phyloP scores from a whole-genome alignment of 2,113 vertebrate genomes.

The Nesogale talazaci region DNA sequence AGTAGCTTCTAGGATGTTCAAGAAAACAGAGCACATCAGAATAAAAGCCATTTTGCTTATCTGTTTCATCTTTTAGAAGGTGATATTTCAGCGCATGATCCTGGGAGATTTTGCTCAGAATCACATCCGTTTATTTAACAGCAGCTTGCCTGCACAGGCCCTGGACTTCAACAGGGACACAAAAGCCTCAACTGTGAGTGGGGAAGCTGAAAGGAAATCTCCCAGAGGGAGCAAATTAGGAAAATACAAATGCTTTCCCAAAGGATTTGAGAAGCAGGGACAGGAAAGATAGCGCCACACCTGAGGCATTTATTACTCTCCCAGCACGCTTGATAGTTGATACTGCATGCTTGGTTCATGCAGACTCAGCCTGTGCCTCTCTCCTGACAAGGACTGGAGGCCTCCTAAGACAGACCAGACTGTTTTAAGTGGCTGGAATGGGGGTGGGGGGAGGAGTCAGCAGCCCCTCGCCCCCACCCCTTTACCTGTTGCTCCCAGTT shows the following conservation, averaged over 20 bases:
- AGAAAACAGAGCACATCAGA: conserved; percentile 64
- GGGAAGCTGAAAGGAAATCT: conserved; percentile 8
- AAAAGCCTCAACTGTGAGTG: conserved; percentile 44
- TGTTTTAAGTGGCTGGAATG: not conserved
- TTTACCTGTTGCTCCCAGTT: not conserved
- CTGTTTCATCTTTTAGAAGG: conserved; percentile 75
- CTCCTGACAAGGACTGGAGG: not conserved
- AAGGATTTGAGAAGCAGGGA: conserved; percentile 38
- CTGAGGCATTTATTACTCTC: not conserved
- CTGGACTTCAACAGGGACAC: conserved; percentile 69
- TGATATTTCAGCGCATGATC: conserved; percentile 69
- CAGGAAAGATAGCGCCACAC: not conserved
- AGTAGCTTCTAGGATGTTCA: conserved; percentile 62
- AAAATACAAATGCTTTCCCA: conserved; percentile 51
- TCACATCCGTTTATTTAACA: conserved; percentile 44
- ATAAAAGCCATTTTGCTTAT: conserved; percentile 76
- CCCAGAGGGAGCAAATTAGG: conserved; percentile 43
- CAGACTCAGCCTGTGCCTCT: conserved; percentile 1
- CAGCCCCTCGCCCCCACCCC: not conserved
- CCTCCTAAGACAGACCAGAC: not conserved
- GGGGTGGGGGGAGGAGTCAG: not conserved
- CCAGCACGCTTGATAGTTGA: not conserved
- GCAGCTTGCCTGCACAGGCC: conserved; percentile 14
- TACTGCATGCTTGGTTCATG: too few species aligned
- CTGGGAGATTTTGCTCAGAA: conserved; percentile 62